Conservation (phyloP, 1,140 invertebrate species). For the Drosophila orena region DNA sequence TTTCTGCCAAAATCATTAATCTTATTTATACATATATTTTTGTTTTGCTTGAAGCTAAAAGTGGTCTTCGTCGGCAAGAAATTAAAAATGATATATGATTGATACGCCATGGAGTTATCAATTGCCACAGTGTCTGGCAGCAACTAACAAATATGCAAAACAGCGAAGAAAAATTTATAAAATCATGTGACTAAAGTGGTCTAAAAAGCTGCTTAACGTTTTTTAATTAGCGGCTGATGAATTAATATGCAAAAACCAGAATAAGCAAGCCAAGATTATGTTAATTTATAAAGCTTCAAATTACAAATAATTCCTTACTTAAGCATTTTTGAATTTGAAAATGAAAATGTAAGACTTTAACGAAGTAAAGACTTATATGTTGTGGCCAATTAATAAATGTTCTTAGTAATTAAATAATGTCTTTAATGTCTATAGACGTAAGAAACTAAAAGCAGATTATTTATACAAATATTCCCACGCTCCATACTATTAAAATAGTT, state of each 20-base stretch:
- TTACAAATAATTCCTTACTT: no score
- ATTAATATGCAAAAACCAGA: constrained; percentile 2
- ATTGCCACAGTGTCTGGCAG: constrained; percentile 50
- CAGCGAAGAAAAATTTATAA: not conserved
- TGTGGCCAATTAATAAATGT: no score
- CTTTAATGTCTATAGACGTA: not conserved
- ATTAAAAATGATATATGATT: constrained; percentile 44
- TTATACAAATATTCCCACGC: constrained; percentile 44
- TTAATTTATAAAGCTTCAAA: not conserved
- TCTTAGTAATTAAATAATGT: no score
- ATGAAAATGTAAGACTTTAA: no score
- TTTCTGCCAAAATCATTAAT: constrained; percentile 48
- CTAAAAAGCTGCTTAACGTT: not conserved
- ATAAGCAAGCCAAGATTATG: not conserved
- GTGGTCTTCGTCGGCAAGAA: constrained; percentile 49
- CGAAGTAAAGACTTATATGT: no score
- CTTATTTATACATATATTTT: constrained; percentile 15
- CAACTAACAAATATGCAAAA: constrained; percentile 55
- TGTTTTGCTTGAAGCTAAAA: constrained; percentile 40
- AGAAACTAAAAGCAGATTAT: not conserved
- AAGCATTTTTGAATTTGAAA: no score
- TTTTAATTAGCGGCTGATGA: constrained; percentile 14
- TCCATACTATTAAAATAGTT: constrained; percentile 8
- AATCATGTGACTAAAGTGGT: not conserved
- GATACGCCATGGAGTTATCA: constrained; percentile 9